A percentile compares a stretch with the other conserved stretches of the same genome.
These are phyloP conservation scores for Dissostichus mawsoni DNA, from an alignment of 2,113 vertebrate genomes.

Conservation along the genomic window DNA sequence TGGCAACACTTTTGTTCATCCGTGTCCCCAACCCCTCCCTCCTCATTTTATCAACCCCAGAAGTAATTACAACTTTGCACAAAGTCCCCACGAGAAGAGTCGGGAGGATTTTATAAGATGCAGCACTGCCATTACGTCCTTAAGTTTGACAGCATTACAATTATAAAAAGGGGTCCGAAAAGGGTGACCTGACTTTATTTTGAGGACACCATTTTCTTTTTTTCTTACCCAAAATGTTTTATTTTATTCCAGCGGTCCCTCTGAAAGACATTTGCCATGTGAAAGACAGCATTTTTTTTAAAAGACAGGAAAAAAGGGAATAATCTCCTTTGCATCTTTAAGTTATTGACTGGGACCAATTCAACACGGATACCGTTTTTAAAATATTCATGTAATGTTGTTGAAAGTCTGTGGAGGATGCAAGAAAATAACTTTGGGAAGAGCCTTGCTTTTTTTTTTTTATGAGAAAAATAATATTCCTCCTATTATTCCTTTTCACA, in stretches of 20 bases:
- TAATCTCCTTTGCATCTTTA: no score
- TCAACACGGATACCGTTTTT: no score
- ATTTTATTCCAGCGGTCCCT: neutral
- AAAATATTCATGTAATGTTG: no score
- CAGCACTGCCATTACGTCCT: neutral
- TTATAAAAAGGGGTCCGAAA: neutral
- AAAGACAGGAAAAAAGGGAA: no score
- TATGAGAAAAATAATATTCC: neutral
- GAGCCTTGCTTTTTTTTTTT: no score
- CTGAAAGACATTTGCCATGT: no score
- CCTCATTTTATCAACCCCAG: conserved; percentile 28
- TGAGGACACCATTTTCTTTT: neutral
- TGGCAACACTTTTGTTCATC: conserved; percentile 60
- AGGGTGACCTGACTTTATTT: neutral
- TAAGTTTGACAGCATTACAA: neutral
- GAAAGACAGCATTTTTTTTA: no score
- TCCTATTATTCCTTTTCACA: neutral
- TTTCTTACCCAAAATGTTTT: neutral
- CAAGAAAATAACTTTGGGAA: no score
- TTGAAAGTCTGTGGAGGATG: no score
- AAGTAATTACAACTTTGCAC: conserved; percentile 45
- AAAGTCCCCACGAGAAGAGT: conserved; percentile 22
- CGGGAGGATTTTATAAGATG: conserved; percentile 25
- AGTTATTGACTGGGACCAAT: no score
- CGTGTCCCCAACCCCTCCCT: conserved; percentile 2